Conservation (phyloP, 1,140 invertebrate species). For the Augochlora pura region DNA sequence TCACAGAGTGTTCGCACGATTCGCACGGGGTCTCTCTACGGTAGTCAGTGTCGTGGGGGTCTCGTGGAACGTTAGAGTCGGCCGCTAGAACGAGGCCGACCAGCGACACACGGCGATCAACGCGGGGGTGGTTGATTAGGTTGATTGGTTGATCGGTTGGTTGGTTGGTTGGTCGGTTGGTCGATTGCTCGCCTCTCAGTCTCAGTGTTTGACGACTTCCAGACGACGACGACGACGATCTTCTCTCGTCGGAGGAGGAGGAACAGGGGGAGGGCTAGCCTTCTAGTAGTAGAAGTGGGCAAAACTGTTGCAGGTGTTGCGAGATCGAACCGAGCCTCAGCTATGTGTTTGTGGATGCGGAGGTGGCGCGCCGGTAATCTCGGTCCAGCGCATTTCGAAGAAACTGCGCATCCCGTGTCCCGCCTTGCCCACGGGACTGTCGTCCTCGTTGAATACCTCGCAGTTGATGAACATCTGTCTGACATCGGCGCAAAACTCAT, state of each 20-base stretch:
- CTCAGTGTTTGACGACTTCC: too few species aligned
- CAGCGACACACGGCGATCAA: not conserved
- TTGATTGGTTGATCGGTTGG: too few species aligned
- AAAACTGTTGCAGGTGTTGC: slow-evolving; percentile 79
- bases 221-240: too few species aligned
- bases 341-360: slow-evolving; percentile 75
- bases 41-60: slow-evolving; percentile 1
- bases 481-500: slow-evolving; percentile 94
- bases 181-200: too few species aligned
- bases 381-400: slow-evolving; percentile 93
- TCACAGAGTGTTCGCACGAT: too few species aligned
- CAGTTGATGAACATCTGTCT: slow-evolving; percentile 97
- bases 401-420: slow-evolving; percentile 95
- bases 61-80: not conserved
- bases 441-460: slow-evolving; percentile 98
- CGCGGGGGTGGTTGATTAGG: too few species aligned
- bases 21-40: not conserved
- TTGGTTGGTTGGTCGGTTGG: too few species aligned
- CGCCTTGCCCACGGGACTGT: slow-evolving; percentile 96
- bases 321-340: slow-evolving; percentile 79
- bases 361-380: slow-evolving; percentile 79
- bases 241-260: too few species aligned
- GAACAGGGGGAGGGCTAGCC: too few species aligned
- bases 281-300: slow-evolving; percentile 78
- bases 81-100: slow-evolving; percentile 69